Conservation (phyloP, 2,113 vertebrate species). For the Cyprinus carpio region DNA sequence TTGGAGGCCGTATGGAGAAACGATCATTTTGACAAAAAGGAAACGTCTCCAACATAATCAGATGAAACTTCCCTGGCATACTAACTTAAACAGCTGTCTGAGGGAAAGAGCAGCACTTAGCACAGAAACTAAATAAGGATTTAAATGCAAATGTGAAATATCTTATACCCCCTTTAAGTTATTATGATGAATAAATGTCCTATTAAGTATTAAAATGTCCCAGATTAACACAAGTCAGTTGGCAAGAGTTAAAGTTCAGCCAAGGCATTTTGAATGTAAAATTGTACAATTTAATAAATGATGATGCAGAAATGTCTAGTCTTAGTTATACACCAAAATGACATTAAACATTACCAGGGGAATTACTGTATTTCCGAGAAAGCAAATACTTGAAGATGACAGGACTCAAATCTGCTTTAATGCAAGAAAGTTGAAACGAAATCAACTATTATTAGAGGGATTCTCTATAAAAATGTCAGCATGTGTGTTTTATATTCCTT, state of each 20-base stretch:
- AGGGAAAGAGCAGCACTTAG: not conserved
- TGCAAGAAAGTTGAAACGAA: not conserved
- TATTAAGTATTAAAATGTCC: constrained; percentile 4
- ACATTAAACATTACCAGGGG: not conserved
- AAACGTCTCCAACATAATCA: constrained; percentile 5
- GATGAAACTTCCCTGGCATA: not conserved
- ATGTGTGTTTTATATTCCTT: not conserved
- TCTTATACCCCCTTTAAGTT: not conserved
- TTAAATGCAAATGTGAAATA: not conserved
- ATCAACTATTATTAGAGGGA: not conserved
- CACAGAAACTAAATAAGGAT: constrained; percentile 17
- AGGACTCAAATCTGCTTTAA: not conserved
- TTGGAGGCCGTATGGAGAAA: not conserved
- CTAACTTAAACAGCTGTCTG: not conserved
- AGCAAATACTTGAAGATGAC: not conserved
- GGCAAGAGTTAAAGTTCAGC: not conserved
- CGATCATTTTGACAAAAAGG: constrained; percentile 10
- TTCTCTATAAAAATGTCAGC: constrained; percentile 5
- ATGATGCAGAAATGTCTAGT: not conserved
- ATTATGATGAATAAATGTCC: constrained; percentile 1
- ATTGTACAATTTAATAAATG: not conserved
- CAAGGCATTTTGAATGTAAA: not conserved
- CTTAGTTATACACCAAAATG: not conserved
- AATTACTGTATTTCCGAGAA: not conserved
- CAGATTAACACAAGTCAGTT: constrained; percentile 6